Base-by-base conservation (phyloP, 2,113 vertebrate genomes). In the Thamnophis sirtalis region DNA sequence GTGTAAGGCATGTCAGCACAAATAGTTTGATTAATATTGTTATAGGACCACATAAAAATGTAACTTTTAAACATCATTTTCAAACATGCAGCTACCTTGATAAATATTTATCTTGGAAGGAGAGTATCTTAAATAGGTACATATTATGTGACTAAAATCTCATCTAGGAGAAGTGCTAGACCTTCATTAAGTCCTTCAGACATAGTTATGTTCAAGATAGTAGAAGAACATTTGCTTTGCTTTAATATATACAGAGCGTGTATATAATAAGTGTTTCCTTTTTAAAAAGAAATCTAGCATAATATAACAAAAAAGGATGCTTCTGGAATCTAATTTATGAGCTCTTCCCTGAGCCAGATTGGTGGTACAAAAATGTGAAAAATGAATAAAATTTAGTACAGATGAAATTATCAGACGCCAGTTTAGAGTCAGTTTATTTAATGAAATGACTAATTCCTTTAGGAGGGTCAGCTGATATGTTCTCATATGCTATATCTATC, bases 281-380 rank as follows among this genome's bases (percentile, higher is more conserved):
- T 96, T 94, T 96, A 24, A 96, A 96, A 96, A 96, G 96, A 95
- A 92, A 92, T 94, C 96, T 96, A 94, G 95, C 95, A 97, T 96
- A 97, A 96, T 96, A 96, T 95, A 96, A 94, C 96, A 97, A 94
- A 55, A 9, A 91, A 96, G 22, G 56, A 55, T 84, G 38, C 89
- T 95, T 95, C 95, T 94, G 95, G 96, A 95, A 96, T 91, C 24
- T 86, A 50, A 48, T 49, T 33, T 68, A 28, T 33, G n/a, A 22
- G 8, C 22, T 1, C 56, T 56, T 54, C 54, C 43, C 7, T 84
- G 84, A 48, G 21, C 7, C 9, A 84, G 33, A 84, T 84, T 1
- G 7, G 33, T 48, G 38, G 33, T 21, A 24, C 38, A 43, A 48
- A 68, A 80, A 68, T 33, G 28, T 68, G 60, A 68, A n/a, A 68